These are phyloP conservation scores for Cremastobaeus sp. DNA, from an alignment of 2,888 invertebrate genomes.

Conservation along the genomic window DNA sequence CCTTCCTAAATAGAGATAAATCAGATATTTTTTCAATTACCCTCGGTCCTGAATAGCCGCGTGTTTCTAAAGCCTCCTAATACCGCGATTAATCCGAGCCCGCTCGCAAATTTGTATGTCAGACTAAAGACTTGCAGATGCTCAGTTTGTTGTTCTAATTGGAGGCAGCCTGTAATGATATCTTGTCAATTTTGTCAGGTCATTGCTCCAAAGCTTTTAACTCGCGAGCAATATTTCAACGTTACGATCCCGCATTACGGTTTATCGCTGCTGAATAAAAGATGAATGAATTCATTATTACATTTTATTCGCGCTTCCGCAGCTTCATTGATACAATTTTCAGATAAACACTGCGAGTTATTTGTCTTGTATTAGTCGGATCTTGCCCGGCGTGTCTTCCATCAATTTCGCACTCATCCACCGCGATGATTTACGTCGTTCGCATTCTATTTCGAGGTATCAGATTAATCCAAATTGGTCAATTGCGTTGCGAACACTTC, in stretches of 20 bases:
- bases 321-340: conserved; percentile 41
- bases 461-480: conserved; percentile 31
- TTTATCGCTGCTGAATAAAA: conserved; percentile 50
- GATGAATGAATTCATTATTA: conserved; percentile 57
- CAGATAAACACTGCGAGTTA: conserved; percentile 35
- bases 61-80: conserved; percentile 16
- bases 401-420: conserved; percentile 29
- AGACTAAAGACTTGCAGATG: conserved; percentile 59
- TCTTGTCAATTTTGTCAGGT: conserved; percentile 56
- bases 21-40: conserved; percentile 33
- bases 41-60: conserved; percentile 30
- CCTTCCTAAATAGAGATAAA: no score
- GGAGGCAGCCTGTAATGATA: conserved; percentile 54
- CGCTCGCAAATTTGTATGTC: conserved; percentile 46
- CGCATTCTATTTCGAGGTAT: conserved; percentile 33
- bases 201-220: conserved; percentile 52
- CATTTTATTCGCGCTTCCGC: conserved; percentile 44
- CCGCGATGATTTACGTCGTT: conserved; percentile 24
- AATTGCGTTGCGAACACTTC: conserved; percentile 3
- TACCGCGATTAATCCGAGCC: conserved; percentile 7
- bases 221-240: conserved; percentile 32
- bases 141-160: conserved; percentile 57
- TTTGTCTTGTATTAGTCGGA: no score
- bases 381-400: neutral
- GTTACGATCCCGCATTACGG: conserved; percentile 44